A percentile compares a stretch with the other conserved stretches of the same genome.
Conservation (phyloP, 2,888 invertebrate species). For the Andrena bicolor region DNA sequence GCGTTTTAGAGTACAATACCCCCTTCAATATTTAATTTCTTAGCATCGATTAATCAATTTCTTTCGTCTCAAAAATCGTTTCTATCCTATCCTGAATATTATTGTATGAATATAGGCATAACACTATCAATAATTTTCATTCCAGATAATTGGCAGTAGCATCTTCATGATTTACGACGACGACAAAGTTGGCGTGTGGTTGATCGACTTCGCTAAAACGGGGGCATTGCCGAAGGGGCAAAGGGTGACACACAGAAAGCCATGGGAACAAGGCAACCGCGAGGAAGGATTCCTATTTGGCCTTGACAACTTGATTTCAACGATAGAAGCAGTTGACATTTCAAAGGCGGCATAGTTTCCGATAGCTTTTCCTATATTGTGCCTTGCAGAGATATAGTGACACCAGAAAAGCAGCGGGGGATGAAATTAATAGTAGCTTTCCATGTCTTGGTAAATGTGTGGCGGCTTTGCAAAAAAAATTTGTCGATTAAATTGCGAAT, state of each 20-base stretch:
- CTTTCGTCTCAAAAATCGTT: neutral
- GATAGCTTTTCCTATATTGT: neutral
- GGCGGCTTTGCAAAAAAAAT: too few relatives aligned
- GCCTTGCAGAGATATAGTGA: too few relatives aligned
- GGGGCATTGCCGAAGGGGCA: constrained; percentile 90
- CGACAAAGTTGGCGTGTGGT: constrained; percentile 95
- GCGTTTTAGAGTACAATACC: too few relatives aligned
- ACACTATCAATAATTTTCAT: constrained; percentile 16
- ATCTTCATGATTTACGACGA: constrained; percentile 97
- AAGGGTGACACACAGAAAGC: constrained; percentile 91
- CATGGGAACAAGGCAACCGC: constrained; percentile 97
- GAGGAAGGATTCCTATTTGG: constrained; percentile 98
- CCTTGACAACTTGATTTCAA: constrained; percentile 95
- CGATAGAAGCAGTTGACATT: constrained; percentile 85
- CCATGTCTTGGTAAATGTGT: too few relatives aligned
- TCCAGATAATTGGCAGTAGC: constrained; percentile 94
- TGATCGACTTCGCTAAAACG: constrained; percentile 99
- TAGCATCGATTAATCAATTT: neutral
- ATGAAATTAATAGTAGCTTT: too few relatives aligned
- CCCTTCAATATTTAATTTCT: too few relatives aligned
- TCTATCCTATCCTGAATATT: constrained; percentile 6
- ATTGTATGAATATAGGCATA: neutral
- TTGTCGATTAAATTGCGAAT: too few relatives aligned
- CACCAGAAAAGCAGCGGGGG: too few relatives aligned
- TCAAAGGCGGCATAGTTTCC: constrained; percentile 14